Conservation (phyloP, 2,797 vertebrate genomes). For the Halcyon leucocephala region DNA sequence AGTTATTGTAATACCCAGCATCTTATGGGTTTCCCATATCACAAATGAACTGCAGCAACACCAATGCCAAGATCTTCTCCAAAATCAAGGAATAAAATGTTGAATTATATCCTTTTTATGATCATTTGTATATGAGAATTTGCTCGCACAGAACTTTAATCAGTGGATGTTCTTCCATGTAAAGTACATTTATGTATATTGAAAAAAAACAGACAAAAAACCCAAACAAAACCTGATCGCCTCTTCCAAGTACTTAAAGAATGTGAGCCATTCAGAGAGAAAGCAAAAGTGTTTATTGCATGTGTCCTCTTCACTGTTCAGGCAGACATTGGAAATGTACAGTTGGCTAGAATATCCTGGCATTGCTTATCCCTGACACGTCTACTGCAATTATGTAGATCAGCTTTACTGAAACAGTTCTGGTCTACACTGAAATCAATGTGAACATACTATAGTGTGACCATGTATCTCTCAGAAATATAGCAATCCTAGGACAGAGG, state of each 20-base stretch:
- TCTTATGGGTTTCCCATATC: background rate
- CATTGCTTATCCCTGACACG: background rate
- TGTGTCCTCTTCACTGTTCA: no score
- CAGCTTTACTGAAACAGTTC: background rate
- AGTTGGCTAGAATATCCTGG: background rate
- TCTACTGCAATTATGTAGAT: background rate
- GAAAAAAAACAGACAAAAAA: no score
- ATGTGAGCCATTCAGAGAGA: background rate
- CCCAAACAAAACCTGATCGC: fast-evolving
- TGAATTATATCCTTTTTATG: background rate
- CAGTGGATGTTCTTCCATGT: background rate
- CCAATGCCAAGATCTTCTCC: background rate
- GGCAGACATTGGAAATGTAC: background rate
- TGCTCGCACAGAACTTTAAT: background rate
- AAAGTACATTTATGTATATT: background rate
- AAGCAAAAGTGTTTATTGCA: background rate
- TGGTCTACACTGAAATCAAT: background rate
- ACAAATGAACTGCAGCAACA: background rate
- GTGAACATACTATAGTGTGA: background rate
- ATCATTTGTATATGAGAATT: background rate
- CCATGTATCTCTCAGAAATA: background rate
- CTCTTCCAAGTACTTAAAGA: background rate
- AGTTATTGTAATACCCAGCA: background rate
- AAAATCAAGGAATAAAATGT: background rate
- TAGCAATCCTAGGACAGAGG: background rate